Base-by-base conservation (phyloP, 1,140 invertebrate species). In the Coptotermes formosanus region DNA sequence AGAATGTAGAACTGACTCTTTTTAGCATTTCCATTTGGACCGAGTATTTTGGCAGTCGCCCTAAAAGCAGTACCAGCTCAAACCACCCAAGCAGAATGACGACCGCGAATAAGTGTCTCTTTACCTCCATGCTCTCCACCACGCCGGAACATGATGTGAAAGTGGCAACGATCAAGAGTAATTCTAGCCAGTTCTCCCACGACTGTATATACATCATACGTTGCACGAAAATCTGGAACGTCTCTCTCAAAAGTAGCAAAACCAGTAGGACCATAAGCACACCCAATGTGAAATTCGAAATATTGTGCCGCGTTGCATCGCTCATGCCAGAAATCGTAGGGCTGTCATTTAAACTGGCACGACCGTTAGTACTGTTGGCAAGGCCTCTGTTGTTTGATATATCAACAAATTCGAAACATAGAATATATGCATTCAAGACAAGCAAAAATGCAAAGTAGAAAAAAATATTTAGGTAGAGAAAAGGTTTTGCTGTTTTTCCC, bases 21-120 rank as follows among this genome's bases (percentile, higher is more conserved):
- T 93, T 93, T 64, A 97, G 91, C 94, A 96, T 96, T 38, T 96
- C 94, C 86, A 96, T 94, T 87, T 95, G 93, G 9, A 94, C 96
- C 4, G 96, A 96, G 32, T 95, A 90, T 83, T 93, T 90, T 12
- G 93, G 93, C 2, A 96, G 95, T 87, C 96, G 94, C 8, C 96
- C 96, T 69, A 97, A 93, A 1, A 97, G 89, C 9, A 96, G 90
- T 3, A 97, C 93, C 25, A 97, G 89, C 89, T 96, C 95, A 87
- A 94, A 92, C 52, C 96, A 95, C 2, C 95, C 95, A 38, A 97
- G 89, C 21, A 97, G 89, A 87, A 96, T 95, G 0, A 93, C 93
- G 14, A 95, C 89, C 0, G 95, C 94, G 4, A 94, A 91, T 14
- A 91, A 83, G 82, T 91, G 90, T 30, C 83, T 93, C 19, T 64